These are phyloP conservation scores for Leptinotarsa texana DNA, from an alignment of 1,140 invertebrate species.

Conservation along the genomic window DNA sequence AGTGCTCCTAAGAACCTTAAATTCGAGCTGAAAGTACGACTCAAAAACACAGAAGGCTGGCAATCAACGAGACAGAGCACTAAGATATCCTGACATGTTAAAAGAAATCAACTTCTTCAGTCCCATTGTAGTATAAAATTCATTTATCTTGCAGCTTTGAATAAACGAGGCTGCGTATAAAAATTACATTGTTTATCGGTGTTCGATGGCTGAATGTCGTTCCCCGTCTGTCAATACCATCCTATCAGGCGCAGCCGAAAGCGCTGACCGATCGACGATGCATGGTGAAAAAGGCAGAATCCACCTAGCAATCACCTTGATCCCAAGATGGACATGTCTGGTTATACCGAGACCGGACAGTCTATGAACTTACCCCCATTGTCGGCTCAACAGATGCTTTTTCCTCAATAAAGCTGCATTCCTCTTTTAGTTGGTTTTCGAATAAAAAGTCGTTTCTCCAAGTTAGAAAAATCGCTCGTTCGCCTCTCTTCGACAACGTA, in stretches of 20 bases:
- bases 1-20: background rate
- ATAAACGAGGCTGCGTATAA: conserved; percentile 29
- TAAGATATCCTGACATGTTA: conserved; percentile 27
- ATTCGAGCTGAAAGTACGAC: background rate
- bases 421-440: conserved; percentile 46
- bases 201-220: conserved; percentile 13
- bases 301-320: conserved; percentile 40
- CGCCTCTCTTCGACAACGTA: background rate
- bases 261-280: conserved; percentile 21
- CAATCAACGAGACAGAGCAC: conserved; percentile 16
- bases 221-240: background rate
- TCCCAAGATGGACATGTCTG: conserved; percentile 51
- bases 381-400: conserved; percentile 48
- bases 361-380: conserved; percentile 53
- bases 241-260: background rate
- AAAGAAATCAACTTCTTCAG: conserved; percentile 29
- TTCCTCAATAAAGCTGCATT: conserved; percentile 48
- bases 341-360: conserved; percentile 41
- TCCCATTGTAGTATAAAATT: conserved; percentile 29
- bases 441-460: conserved; percentile 52
- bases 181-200: conserved; percentile 27
- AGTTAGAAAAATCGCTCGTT: conserved; percentile 42
- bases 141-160: conserved; percentile 28
- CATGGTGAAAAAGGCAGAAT: conserved; percentile 10
- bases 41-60: background rate